phyloP scores from a whole-genome alignment of 2,797 vertebrate genomes.

The Lithobates pipiens region DNA sequence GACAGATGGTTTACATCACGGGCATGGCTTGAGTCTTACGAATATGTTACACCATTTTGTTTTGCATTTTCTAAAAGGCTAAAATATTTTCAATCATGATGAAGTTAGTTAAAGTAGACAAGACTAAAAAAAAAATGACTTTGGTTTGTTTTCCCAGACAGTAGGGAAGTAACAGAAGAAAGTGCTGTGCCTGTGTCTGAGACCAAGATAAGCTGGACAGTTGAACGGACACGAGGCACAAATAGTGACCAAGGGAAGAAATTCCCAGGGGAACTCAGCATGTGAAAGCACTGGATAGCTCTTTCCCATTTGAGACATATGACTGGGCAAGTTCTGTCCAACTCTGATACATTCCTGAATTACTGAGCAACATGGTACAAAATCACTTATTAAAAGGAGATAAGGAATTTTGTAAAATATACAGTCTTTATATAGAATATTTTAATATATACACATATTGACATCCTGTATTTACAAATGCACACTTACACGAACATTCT shows the following conservation, averaged over 20 bases:
- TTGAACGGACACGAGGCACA: constrained; percentile 63
- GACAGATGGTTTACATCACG: constrained; percentile 30
- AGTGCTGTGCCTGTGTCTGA: constrained; percentile 24
- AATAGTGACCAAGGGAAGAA: constrained; percentile 65
- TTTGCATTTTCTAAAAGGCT: constrained; percentile 11
- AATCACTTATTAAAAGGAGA: constrained; percentile 54
- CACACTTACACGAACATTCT: no score
- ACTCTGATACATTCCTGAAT: constrained; percentile 65
- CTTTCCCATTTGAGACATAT: constrained; percentile 64
- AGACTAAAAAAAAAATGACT: constrained; percentile 8
- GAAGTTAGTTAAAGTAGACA: constrained; percentile 28
- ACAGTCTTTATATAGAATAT: no score
- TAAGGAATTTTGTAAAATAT: no score
- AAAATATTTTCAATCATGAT: constrained; percentile 16
- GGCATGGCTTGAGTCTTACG: background rate
- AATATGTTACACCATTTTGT: constrained; percentile 13
- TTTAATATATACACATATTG: no score
- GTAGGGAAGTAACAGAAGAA: constrained; percentile 43
- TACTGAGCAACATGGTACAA: constrained; percentile 65
- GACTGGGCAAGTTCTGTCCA: constrained; percentile 53
- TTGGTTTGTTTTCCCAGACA: constrained; percentile 44
- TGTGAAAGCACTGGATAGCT: constrained; percentile 62
- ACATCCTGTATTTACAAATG: no score
- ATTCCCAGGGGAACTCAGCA: constrained; percentile 66
- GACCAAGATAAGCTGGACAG: constrained; percentile 63